These are phyloP conservation scores for Macaria liturata DNA, from an alignment of 2,888 invertebrate genomes.

Conservation along the genomic window DNA sequence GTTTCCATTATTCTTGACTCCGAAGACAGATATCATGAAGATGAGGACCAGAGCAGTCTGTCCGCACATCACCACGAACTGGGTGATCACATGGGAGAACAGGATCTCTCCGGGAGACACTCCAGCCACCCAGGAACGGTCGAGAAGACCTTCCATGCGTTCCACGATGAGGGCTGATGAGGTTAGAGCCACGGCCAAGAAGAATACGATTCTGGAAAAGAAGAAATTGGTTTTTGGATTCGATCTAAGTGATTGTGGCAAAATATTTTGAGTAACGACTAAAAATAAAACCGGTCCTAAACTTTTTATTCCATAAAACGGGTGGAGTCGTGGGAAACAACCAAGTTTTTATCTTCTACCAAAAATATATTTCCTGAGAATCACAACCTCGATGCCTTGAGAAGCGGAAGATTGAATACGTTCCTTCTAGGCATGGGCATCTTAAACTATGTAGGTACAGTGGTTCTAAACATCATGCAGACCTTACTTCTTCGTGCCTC, in stretches of 20 bases:
- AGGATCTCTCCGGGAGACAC: slow-evolving; percentile 96
- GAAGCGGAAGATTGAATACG: no score
- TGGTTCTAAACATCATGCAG: no score
- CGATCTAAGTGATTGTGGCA: not conserved
- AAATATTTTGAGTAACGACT: no score
- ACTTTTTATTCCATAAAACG: no score
- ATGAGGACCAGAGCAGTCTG: slow-evolving; percentile 95
- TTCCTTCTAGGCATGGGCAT: no score
- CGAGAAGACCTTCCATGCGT: slow-evolving; percentile 94
- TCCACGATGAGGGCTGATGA: slow-evolving; percentile 96
- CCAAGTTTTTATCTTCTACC: no score
- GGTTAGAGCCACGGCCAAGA: slow-evolving; percentile 96
- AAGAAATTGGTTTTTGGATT: slow-evolving; percentile 9
- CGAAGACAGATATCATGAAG: slow-evolving; percentile 95
- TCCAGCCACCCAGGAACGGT: slow-evolving; percentile 97
- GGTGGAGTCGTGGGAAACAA: no score
- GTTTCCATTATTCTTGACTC: slow-evolving; percentile 95
- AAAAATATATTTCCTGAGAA: no score
- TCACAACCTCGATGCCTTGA: no score
- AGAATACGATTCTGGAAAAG: slow-evolving; percentile 93
- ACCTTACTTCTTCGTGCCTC: no score
- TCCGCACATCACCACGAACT: slow-evolving; percentile 97
- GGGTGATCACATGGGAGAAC: slow-evolving; percentile 96
- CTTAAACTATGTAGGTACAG: no score
- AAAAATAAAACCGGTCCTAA: no score